Evolutionary conservation across 1,140 invertebrate species (phyloP), one percentile per base, ranked within the genome.

Genomic region (Nasonia vitripennis): DNA sequence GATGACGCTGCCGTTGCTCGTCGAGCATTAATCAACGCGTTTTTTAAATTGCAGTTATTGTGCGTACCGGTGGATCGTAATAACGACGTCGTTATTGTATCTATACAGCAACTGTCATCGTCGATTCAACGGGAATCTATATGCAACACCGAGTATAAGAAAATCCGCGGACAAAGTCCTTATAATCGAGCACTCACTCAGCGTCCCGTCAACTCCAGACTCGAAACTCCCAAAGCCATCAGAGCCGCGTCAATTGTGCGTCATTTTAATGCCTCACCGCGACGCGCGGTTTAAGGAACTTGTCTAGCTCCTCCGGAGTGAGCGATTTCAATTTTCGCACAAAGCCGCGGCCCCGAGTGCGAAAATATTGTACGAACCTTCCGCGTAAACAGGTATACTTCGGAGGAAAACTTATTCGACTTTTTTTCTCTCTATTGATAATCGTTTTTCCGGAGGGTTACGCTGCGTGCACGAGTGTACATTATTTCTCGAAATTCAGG

Each of bases 301-400:
- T 68, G 45, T 79, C 41, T 55, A 31, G 12, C 20, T 27, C 31
- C 41, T 31, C 12, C 27, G 2, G 27, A 73, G 70, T 31, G 70
- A 55, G 74, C 74, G 73, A 83, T 67, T 83, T 37, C 81, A 78
- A 83, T 83, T 83, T 83, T 51, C 62, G 4, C 14, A 62, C 73
- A 83, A 78, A 83, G 70, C 17, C 48, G 27, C 20, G 23, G 23
- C 27, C 4, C 3, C 68, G 68, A 34, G 68, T 62, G 27, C 81
- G 74, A 70, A 78, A 83, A 83, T 78, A 78, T 55, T 75, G 81
- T 62, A 0, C n/a, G 74, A 27, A 10, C 9, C 37, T 4, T 2
- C 74, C 0, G 77, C 55, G 81, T 70, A 77, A 78, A 78, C 77
- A 78, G 37, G 81, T 23, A 27, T 27, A 83, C 74, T 83, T 41